Evolutionary conservation across 2,888 invertebrate genomes (phyloP).

Genomic region (Lepeophtheirus nordmannii): DNA sequence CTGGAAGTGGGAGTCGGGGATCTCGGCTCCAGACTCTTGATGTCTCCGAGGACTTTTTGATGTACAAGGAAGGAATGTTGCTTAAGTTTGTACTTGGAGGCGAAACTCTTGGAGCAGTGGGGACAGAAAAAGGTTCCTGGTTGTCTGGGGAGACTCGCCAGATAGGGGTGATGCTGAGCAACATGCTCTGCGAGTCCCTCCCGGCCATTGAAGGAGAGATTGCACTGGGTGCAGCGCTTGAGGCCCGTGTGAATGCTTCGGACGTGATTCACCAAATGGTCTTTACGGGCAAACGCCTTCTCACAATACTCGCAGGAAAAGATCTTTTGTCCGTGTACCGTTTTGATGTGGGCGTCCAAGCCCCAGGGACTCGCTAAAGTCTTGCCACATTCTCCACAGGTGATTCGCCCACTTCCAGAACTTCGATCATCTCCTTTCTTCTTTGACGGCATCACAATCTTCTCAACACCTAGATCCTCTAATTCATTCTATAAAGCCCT

Average conservation of each 20-base stretch:
- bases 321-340: conserved; percentile 8
- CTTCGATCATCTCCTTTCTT: background rate
- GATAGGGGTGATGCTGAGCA: background rate
- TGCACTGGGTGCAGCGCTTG: conserved; percentile 12
- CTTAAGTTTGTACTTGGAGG: conserved; percentile 4
- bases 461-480: background rate
- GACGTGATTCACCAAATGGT: conserved; percentile 14
- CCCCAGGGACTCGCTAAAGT: conserved; percentile 16
- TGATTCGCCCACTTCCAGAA: conserved; percentile 5
- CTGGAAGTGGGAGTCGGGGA: background rate
- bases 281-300: conserved; percentile 8
- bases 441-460: background rate
- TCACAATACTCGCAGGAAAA: conserved; percentile 17
- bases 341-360: conserved; percentile 8
- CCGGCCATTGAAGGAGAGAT: background rate
- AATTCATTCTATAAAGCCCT: too few species aligned
- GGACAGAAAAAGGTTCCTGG: background rate
- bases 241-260: conserved; percentile 3
- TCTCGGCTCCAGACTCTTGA: background rate
- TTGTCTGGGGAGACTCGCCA: background rate
- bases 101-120: background rate
- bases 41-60: background rate
- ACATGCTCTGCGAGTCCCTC: conserved; percentile 12
- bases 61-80: background rate
- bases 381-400: conserved; percentile 18